Base-by-base conservation (phyloP, 2,888 invertebrate genomes). In the Acutogordius australiensis region DNA sequence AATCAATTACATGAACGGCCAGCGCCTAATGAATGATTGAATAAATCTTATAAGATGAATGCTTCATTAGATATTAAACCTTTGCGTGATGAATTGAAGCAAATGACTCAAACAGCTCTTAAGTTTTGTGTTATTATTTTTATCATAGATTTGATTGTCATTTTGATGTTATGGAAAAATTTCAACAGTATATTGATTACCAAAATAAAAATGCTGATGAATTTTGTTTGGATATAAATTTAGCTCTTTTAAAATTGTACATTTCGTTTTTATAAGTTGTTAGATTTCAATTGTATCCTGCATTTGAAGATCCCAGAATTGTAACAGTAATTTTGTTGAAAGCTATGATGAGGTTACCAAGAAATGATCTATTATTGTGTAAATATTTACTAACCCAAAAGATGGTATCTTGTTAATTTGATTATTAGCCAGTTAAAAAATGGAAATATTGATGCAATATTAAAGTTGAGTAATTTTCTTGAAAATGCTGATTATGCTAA, bases 401-500 rank as follows among this genome's bases (percentile, higher is more conserved):
- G 18, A 37, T 37, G 18, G 37, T 13, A 37, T 37, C 18, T 13
- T 37, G 8, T 37, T 18, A 8, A 37, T 13, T 37, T 18, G 37
- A 13, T 37, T 37, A 37, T 13, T 37, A 37, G 18, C 8, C 23
- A 51, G 51, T n/a, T 51, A 4, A 13, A n/a, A 51, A 51, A 51
- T 51, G 51, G 23, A 51, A 51, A 51, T 51, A 23, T 51, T 21
- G 51, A 8, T n/a, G 23, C n/a, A 21, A 23, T 51, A 4, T 4
- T 51, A 51, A 8, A 51, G 23, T 21, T 51, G 23, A 51, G 23
- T 51, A 51, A 8, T 21, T 51, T n/a, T 51, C 23, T 51, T n/a
- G 51, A 23, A 23, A 51, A 51, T 51, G 51, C 51, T 21, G 51
- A 51, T 51, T 51, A 51, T 51, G 51, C 23, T n/a, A 51, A 51